phyloP scores from a whole-genome alignment of 2,888 invertebrate genomes.

The Hyposoter didymator region DNA sequence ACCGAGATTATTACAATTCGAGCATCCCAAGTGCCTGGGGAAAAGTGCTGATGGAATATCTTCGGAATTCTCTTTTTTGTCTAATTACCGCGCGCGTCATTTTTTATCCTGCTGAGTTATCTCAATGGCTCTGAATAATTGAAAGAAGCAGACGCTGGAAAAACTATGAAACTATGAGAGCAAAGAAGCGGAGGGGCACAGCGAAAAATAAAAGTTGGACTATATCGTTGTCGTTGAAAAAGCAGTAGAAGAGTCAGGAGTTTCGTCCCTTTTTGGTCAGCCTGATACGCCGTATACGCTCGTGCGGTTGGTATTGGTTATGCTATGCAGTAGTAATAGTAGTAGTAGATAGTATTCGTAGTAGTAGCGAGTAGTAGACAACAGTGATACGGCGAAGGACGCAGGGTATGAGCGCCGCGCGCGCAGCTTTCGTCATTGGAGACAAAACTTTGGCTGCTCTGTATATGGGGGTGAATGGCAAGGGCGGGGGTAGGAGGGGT shows the following conservation, averaged over 20 bases:
- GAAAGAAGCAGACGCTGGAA: not conserved
- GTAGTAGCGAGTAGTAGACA: conserved; percentile 14
- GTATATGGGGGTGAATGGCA: conserved; percentile 24
- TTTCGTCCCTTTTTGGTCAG: conserved; percentile 62
- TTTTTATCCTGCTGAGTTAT: not conserved
- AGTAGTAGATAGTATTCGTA: conserved; percentile 24
- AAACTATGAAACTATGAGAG: not conserved
- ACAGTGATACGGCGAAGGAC: conserved; percentile 28
- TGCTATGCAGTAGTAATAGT: conserved; percentile 23
- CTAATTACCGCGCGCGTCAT: not conserved
- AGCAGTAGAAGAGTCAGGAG: conserved; percentile 48
- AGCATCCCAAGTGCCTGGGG: not conserved
- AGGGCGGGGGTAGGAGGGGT: conserved; percentile 5
- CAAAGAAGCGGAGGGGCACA: conserved; percentile 6
- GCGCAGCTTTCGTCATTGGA: conserved; percentile 52
- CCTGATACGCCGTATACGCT: not conserved
- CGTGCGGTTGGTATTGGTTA: conserved; percentile 16
- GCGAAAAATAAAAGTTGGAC: not conserved
- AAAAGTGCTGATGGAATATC: not conserved
- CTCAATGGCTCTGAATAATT: not conserved
- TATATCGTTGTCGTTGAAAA: conserved; percentile 23
- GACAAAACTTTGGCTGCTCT: conserved; percentile 66
- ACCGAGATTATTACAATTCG: not conserved
- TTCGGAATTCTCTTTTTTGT: not conserved
- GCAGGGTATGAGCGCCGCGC: conserved; percentile 32